Percentiles rank a stretch among this genome's conserved stretches.
Conservation (phyloP, 2,888 invertebrate species). For the Apamea monoglypha region DNA sequence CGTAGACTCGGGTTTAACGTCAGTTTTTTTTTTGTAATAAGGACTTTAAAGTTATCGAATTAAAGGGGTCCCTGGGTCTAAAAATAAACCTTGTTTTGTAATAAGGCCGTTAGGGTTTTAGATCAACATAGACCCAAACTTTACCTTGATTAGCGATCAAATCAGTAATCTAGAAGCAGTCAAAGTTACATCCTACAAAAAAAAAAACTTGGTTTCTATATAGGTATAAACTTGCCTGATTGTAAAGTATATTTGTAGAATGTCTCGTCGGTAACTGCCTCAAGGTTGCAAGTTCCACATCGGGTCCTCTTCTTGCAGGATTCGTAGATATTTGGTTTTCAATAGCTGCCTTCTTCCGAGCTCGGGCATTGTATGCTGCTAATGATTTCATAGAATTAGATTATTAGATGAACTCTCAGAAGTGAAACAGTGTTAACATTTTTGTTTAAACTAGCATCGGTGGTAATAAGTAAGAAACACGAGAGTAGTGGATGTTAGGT, state of each 20-base stretch:
- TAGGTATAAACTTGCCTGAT: slow-evolving; percentile 81
- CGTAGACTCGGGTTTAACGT: too few species aligned
- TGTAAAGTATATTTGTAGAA: slow-evolving; percentile 96
- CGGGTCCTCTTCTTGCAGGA: slow-evolving; percentile 90
- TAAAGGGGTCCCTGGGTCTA: too few species aligned
- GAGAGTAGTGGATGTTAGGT: not conserved
- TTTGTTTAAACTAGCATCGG: not conserved
- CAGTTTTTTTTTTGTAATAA: too few species aligned
- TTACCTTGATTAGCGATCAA: not conserved
- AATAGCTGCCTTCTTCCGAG: slow-evolving; percentile 92
- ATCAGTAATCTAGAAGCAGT: not conserved
- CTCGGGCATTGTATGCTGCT: slow-evolving; percentile 91
- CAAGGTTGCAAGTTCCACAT: slow-evolving; percentile 96
- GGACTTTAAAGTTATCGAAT: too few species aligned
- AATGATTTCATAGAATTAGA: slow-evolving; percentile 21
- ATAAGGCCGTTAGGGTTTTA: not conserved
- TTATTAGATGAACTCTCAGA: not conserved
- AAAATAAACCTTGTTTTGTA: too few species aligned
- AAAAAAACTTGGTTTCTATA: not conserved
- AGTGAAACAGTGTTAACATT: not conserved
- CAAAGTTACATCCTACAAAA: not conserved
- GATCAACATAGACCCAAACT: not conserved
- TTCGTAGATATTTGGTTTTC: slow-evolving; percentile 88
- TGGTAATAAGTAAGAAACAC: not conserved
- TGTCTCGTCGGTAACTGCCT: slow-evolving; percentile 96